Evolutionary conservation across 1,140 invertebrate genomes (phyloP).

Genomic region (Aphelinus atriplicis): DNA sequence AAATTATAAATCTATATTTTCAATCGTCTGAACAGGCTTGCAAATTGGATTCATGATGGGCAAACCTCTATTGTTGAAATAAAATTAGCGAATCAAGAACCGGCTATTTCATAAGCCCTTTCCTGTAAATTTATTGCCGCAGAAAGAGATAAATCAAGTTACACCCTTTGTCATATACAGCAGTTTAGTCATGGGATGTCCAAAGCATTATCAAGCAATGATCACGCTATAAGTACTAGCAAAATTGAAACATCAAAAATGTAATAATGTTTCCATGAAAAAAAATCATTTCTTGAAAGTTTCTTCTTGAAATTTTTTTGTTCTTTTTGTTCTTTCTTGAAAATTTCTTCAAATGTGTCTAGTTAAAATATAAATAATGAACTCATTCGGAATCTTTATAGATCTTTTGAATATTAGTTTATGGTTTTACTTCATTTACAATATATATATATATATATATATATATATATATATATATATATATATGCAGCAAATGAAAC

Average conservation of each 20-base stretch:
- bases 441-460: too few relatives aligned
- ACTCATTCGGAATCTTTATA: too few relatives aligned
- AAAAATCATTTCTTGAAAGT: too few relatives aligned
- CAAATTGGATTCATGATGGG: neutral
- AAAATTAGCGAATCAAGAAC: constrained; percentile 27
- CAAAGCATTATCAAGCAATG: constrained; percentile 21
- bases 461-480: too few relatives aligned
- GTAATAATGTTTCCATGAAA: too few relatives aligned
- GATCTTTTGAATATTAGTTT: too few relatives aligned
- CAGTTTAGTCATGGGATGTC: constrained; percentile 28
- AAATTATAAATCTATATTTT: neutral
- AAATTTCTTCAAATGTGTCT: too few relatives aligned
- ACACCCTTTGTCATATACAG: constrained; percentile 15
- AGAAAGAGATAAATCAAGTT: constrained; percentile 28
- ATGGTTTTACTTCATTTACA: too few relatives aligned
- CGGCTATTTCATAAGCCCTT: constrained; percentile 23
- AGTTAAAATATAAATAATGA: too few relatives aligned
- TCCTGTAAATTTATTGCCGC: constrained; percentile 27
- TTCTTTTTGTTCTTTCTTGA: too few relatives aligned
- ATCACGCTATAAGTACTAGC: constrained; percentile 4
- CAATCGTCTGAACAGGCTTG: neutral
- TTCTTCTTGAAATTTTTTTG: too few relatives aligned
- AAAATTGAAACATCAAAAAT: constrained; percentile 11
- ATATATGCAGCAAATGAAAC: too few relatives aligned
- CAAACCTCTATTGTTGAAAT: constrained; percentile 25